phyloP scores from a whole-genome alignment of 2,797 vertebrate species.

The Cossypha dichroa region DNA sequence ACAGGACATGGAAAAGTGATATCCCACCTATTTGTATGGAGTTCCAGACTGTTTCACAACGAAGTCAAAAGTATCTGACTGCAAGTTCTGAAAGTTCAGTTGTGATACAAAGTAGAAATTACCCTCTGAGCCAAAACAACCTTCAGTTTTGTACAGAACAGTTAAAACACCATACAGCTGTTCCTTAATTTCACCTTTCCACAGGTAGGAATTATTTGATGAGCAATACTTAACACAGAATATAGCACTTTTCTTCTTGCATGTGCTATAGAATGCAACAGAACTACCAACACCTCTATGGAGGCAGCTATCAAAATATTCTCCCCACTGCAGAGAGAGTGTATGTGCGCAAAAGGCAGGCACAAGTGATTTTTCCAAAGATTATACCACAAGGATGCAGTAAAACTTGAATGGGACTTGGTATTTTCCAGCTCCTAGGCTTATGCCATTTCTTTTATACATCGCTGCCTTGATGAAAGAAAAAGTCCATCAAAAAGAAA shows the following conservation, averaged over 20 bases:
- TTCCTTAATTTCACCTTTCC: conserved; percentile 39
- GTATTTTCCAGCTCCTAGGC: conserved; percentile 42
- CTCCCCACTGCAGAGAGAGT: conserved; percentile 56
- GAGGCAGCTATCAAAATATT: conserved; percentile 52
- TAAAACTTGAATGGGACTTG: conserved; percentile 15
- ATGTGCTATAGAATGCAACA: conserved; percentile 14
- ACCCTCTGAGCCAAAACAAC: conserved; percentile 53
- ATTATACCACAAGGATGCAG: not conserved
- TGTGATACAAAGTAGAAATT: conserved; percentile 36
- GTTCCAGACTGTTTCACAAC: not conserved
- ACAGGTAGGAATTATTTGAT: conserved; percentile 43
- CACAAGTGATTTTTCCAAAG: conserved; percentile 55
- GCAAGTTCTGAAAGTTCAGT: conserved; percentile 4
- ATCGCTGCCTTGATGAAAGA: conserved; percentile 30
- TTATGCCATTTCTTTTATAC: conserved; percentile 19
- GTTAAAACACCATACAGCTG: not conserved
- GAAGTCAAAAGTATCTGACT: not conserved
- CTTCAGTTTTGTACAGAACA: not conserved
- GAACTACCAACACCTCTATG: conserved; percentile 51
- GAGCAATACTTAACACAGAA: not conserved
- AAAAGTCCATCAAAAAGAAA: conserved; percentile 1
- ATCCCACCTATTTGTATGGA: not conserved
- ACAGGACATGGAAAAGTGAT: not conserved
- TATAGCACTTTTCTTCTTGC: conserved; percentile 33
- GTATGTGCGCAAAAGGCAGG: conserved; percentile 52